Base-by-base conservation (phyloP, 2,888 invertebrate species). In the Aphrophora alni region DNA sequence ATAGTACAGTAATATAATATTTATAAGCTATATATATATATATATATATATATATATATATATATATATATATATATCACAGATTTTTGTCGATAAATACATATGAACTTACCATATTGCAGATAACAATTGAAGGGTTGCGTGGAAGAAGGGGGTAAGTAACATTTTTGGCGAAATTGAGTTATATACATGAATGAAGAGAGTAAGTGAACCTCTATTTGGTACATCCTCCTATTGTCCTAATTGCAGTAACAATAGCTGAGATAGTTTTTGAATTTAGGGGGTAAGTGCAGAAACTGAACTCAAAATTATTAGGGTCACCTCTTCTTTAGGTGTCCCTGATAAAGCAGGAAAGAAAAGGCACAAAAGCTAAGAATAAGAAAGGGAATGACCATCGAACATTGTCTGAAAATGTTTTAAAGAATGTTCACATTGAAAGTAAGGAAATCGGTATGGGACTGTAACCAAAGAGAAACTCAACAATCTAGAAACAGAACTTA, bases 121-220 rank as follows among this genome's bases (percentile, higher is more conserved):
- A n/a, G n/a, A n/a, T n/a, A n/a, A 8, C 33, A 33, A 90, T 95
- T 74, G 93, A 93, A 84, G 95, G 95, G 95, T 91, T 92, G 14
- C n/a, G n/a, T n/a, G 25, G 75, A 17, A 24, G 86, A 71, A 17
- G 71, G 71, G 14, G 24, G 71, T 71, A 24, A 24, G 71, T 24
- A 71, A 71, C 3, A 71, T 21, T 71, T 71, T 71, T 71, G 71
- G 14, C 4, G 8, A 21, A 71, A 71, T 21, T 71, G 71, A 71
- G 71, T 71, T 71, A 71, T 1, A 2, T 24, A 3, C 71, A 21
- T 71, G 71, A 21, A 71, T 71, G 71, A 71, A 71, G 71, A 21
- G 21, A 17, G 24, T 71, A 71, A 71, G 71, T 71, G 24, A 4
- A 4, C 5, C 33, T 24, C 71, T 17, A 71, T 71, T 27, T 21